Conservation (phyloP, 1,140 invertebrate genomes). For the Notospermus geniculatus region DNA sequence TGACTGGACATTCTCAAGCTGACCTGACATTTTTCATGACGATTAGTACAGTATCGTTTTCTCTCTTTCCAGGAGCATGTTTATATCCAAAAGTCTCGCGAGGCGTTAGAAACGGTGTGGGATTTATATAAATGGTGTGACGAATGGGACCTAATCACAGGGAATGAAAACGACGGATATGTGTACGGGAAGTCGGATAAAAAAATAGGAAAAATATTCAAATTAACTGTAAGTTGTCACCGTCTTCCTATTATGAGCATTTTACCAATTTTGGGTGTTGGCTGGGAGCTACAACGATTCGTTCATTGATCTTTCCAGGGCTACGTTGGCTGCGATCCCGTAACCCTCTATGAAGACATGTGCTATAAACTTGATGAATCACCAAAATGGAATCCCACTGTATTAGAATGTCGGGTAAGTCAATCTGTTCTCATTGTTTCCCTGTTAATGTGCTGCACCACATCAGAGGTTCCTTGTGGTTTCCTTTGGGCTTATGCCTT, state of each 20-base stretch:
- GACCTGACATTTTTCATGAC: too few species aligned
- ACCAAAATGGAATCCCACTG: slow-evolving; percentile 73
- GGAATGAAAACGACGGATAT: slow-evolving; percentile 63
- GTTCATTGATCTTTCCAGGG: slow-evolving; percentile 30
- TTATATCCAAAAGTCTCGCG: slow-evolving; percentile 36
- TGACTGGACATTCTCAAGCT: too few species aligned
- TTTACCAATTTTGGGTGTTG: too few species aligned
- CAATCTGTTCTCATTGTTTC: too few species aligned
- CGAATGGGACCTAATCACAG: slow-evolving; percentile 66
- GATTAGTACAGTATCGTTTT: slow-evolving; percentile 66
- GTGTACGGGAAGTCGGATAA: slow-evolving; percentile 62
- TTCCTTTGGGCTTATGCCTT: too few species aligned
- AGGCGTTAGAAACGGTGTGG: slow-evolving; percentile 63
- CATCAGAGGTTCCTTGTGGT: too few species aligned
- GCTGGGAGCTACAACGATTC: too few species aligned
- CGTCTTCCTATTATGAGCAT: too few species aligned
- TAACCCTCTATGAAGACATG: slow-evolving; percentile 66
- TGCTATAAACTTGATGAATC: slow-evolving; percentile 68
- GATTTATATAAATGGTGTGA: slow-evolving; percentile 61
- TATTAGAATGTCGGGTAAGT: too few species aligned
- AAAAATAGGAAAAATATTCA: slow-evolving; percentile 69
- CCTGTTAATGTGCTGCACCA: too few species aligned
- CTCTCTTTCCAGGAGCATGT: slow-evolving; percentile 32
- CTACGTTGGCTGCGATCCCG: slow-evolving; percentile 50
- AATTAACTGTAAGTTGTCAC: slow-evolving; percentile 66